Evolutionary conservation across 1,140 invertebrate genomes (phyloP).

Genomic region (Zaprionus davidi): DNA sequence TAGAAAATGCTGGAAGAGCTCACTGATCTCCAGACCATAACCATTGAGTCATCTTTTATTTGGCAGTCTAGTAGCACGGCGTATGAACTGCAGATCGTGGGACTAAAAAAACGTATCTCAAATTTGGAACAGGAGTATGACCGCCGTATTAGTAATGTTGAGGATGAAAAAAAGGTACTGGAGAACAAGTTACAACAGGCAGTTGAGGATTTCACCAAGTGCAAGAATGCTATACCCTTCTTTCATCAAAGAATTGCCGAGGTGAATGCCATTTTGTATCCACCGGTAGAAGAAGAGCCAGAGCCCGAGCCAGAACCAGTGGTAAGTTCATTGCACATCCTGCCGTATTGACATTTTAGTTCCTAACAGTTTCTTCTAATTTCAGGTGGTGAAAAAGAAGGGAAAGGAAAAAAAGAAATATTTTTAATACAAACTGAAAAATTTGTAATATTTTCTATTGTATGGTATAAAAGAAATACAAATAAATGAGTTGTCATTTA

Average conservation of each 20-base stretch:
- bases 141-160: background rate
- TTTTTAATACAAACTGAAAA: background rate
- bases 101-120: background rate
- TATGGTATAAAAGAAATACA: no score
- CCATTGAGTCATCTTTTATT: background rate
- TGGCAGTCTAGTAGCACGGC: background rate
- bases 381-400: background rate
- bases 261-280: background rate
- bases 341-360: background rate
- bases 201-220: background rate
- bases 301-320: background rate
- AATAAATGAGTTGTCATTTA: background rate
- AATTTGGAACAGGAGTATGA: background rate
- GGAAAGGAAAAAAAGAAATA: background rate
- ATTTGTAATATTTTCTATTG: background rate
- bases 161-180: background rate
- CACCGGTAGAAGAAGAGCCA: background rate
- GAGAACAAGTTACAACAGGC: background rate
- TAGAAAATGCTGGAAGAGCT: background rate
- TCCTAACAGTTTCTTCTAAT: background rate
- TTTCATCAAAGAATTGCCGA: conserved; percentile 3
- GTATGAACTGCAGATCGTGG: background rate
- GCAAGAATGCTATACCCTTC: background rate
- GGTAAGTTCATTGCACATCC: background rate
- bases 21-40: background rate